A percentile compares a stretch with the other conserved stretches of the same genome.
Evolutionary conservation across 1,140 invertebrate species (phyloP).

Genomic region (Homalodisca vitripennis): DNA sequence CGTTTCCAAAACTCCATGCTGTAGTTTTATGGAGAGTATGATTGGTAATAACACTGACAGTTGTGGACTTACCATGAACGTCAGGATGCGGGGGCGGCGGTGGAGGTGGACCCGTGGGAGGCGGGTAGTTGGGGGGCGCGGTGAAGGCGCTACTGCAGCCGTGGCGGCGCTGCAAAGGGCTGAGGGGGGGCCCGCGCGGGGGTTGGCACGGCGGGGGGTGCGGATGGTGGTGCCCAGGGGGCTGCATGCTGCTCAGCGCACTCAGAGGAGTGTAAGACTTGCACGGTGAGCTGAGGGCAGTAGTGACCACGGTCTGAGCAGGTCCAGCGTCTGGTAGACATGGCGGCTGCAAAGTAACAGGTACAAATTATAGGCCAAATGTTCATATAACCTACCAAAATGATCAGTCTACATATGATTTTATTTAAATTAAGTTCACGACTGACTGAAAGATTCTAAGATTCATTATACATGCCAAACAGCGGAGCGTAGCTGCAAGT

Average conservation of each 20-base stretch:
- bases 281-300: conserved; percentile 26
- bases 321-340: conserved; percentile 10
- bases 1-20: too few species aligned
- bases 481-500: too few species aligned
- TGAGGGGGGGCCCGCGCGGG: conserved; percentile 36
- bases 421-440: too few species aligned
- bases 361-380: conserved; percentile 8
- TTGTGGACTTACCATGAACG: conserved; percentile 36
- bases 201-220: conserved; percentile 29
- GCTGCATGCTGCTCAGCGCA: conserved; percentile 84
- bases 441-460: too few species aligned
- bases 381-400: too few species aligned
- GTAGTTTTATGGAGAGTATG: too few species aligned
- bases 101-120: background rate
- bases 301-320: conserved; percentile 19
- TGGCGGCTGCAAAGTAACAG: conserved; percentile 17
- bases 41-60: too few species aligned
- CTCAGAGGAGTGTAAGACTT: conserved; percentile 77
- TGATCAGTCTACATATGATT: too few species aligned
- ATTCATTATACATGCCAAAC: too few species aligned
- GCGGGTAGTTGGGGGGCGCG: conserved; percentile 24
- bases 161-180: conserved; percentile 39
- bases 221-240: conserved; percentile 55
- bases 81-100: conserved; percentile 18
- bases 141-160: conserved; percentile 31